Evolutionary conservation across 2,888 invertebrate genomes (phyloP).

Genomic region (Agriopis leucophaearia): DNA sequence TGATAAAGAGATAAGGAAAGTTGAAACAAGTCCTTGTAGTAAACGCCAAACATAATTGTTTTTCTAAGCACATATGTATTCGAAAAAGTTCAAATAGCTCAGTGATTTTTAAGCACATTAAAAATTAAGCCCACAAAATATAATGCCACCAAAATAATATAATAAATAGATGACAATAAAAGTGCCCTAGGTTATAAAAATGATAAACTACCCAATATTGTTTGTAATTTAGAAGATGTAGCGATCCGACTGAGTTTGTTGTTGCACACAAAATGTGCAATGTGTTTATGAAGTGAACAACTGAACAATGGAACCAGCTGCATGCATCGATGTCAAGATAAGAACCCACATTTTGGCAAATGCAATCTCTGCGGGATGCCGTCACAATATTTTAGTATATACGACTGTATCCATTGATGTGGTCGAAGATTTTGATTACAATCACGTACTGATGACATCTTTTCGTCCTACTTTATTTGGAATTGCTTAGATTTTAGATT

Average conservation of each 20-base stretch:
- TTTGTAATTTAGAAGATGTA: conserved; percentile 35
- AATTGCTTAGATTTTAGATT: neutral
- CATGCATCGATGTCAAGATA: conserved; percentile 74
- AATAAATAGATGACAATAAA: conserved; percentile 48
- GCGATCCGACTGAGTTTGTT: conserved; percentile 15
- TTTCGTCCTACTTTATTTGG: conserved; percentile 22
- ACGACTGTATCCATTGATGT: conserved; percentile 75
- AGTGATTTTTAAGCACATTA: conserved; percentile 16
- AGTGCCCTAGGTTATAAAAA: conserved; percentile 58
- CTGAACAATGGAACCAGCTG: conserved; percentile 75
- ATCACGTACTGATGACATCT: conserved; percentile 40
- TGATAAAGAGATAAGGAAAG: conserved; percentile 43
- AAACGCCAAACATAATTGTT: neutral
- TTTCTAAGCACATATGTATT: neutral
- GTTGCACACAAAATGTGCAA: conserved; percentile 57
- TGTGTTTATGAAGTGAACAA: conserved; percentile 67
- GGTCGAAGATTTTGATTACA: conserved; percentile 58
- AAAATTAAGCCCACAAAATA: conserved; percentile 42
- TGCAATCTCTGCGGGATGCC: conserved; percentile 81
- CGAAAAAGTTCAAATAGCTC: neutral
- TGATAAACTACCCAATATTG: conserved; percentile 57
- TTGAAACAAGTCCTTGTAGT: conserved; percentile 13
- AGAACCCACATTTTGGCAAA: conserved; percentile 85
- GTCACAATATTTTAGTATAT: conserved; percentile 85
- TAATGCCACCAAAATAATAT: conserved; percentile 55